Base-by-base conservation (phyloP, 92 coral and sea anemone genomes). In the Siderastrea radians region DNA sequence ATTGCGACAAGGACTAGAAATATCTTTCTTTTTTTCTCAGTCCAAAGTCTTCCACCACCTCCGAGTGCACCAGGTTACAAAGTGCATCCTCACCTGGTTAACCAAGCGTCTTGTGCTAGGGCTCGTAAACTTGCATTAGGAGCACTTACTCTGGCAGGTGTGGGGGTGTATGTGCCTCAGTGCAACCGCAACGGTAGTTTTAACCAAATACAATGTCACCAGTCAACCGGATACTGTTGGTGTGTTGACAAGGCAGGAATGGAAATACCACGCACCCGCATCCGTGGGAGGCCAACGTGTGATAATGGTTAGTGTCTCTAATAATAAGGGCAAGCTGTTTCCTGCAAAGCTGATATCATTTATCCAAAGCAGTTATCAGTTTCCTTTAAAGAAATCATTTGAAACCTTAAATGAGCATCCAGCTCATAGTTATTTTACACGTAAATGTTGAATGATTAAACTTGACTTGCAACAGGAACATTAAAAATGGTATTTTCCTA, bases 181-280 rank as follows among this genome's bases (percentile, higher is more conserved):
- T 97, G 99, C 83, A 83, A 92, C 64, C 69, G 72, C 5, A 82
- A 94, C 19, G 99, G 98, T 6, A 79, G 90, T 49, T 97, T 92
- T 72, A 89, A 93, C 65, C 69, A 51, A 8, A 80, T 78, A 54
- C 99, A 97, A 90, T 97, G 99, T 45, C 92, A 94, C 75, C 83
- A 19, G 6, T 84, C 96, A 6, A 88, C 94, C 53, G 95, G 93
- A 50, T 82, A 86, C 79, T 97, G 99, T 79, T 97, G 99, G 99
- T 97, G 99, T 80, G 92, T 96, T 62, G 90, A 96, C 81, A 74
- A 85, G 63, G 57, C 83, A 52, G 99, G 99, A 68, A 93, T 86
- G 55, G 90, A 87, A 75, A 77, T 88, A 49, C 96, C 91, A 12
- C 92, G 92, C 38, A 93, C 93, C 9, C 88, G 89, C 12, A 86